These are phyloP conservation scores for Drosophila funebris DNA, from an alignment of 1,140 invertebrate species.

Conservation along the genomic window DNA sequence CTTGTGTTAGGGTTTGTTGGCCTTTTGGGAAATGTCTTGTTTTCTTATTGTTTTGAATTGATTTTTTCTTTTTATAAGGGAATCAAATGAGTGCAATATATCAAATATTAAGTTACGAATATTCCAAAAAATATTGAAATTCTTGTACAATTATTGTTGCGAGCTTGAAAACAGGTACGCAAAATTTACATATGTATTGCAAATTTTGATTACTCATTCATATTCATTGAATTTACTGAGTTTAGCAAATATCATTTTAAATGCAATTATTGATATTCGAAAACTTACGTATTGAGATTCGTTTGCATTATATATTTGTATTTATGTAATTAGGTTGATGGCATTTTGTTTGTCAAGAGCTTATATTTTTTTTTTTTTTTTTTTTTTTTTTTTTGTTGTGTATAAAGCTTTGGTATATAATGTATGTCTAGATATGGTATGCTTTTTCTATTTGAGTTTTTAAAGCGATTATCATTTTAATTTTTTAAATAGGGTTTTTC, in stretches of 20 bases:
- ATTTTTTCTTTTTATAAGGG: slow-evolving; percentile 1
- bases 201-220: slow-evolving; percentile 49
- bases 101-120: slow-evolving; percentile 24
- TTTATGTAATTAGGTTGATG: slow-evolving; percentile 33
- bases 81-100: slow-evolving; percentile 25
- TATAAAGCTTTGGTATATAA: slow-evolving; percentile 41
- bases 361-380: neutral
- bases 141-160: slow-evolving; percentile 45
- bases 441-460: slow-evolving; percentile 29
- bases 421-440: slow-evolving; percentile 36
- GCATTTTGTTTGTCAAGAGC: neutral
- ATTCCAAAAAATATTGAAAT: slow-evolving; percentile 40
- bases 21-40: slow-evolving; percentile 37
- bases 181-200: slow-evolving; percentile 10
- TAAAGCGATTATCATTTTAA: slow-evolving; percentile 24
- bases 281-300: slow-evolving; percentile 38
- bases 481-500: slow-evolving; percentile 11
- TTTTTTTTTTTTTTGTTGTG: slow-evolving; percentile 5
- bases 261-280: slow-evolving; percentile 71
- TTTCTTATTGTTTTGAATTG: slow-evolving; percentile 8
- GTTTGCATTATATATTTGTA: slow-evolving; percentile 6
- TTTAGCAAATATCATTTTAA: slow-evolving; percentile 41
- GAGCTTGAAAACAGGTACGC: slow-evolving; percentile 27
- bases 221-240: slow-evolving; percentile 40
- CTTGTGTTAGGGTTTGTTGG: slow-evolving; percentile 22